Evolutionary conservation across 2,797 vertebrate species (phyloP).

Genomic region (Cirrhinus mrigala): DNA sequence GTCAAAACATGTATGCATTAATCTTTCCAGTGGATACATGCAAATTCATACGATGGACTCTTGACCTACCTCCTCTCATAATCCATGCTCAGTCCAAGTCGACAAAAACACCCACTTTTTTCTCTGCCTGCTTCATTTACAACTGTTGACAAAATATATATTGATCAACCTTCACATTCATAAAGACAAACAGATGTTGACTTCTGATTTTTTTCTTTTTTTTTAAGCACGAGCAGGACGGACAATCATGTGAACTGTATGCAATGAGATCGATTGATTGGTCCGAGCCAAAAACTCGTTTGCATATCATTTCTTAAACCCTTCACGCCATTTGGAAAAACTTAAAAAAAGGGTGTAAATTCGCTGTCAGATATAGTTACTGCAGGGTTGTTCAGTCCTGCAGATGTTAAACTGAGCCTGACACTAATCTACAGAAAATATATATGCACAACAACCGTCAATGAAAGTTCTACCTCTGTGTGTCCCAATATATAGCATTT

Average conservation of each 20-base stretch:
- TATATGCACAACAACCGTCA: not conserved
- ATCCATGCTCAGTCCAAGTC: conserved; percentile 72
- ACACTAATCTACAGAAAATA: not conserved
- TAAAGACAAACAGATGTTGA: not conserved
- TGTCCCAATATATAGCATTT: not conserved
- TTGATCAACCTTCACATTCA: not conserved
- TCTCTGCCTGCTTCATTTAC: conserved; percentile 34
- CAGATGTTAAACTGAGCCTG: not conserved
- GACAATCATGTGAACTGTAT: not conserved
- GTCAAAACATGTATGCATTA: not conserved
- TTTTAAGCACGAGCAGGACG: not conserved
- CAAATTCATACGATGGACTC: not conserved
- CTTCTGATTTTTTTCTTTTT: too few species aligned
- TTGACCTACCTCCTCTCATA: conserved; percentile 77
- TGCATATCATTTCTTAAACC: not conserved
- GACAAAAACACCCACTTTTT: conserved; percentile 43
- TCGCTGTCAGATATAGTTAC: not conserved
- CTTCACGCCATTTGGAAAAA: conserved; percentile 4
- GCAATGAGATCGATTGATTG: not conserved
- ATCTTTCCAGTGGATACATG: not conserved
- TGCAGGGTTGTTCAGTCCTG: not conserved
- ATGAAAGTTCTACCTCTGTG: not conserved
- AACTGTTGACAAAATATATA: conserved; percentile 13
- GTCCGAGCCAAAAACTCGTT: not conserved
- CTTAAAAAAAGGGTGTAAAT: not conserved